Evolutionary conservation across 2,888 invertebrate genomes (phyloP), one percentile per base, ranked within the genome.

Genomic region (Ectobius pallidus): DNA sequence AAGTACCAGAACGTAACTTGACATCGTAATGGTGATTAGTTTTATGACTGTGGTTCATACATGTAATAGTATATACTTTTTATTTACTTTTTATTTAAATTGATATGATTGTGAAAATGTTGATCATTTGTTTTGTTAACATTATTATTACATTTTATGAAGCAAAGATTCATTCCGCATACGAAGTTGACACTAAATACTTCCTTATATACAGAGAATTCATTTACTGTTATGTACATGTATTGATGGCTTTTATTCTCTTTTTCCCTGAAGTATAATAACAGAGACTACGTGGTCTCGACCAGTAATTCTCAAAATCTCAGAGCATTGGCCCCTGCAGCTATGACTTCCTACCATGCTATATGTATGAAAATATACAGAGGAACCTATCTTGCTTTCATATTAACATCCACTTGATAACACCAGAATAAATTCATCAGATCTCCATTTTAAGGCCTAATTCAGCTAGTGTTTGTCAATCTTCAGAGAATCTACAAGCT

Each of bases 91-190:
- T 20, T 22, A 16, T 52, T 20, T 46, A 16, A 49, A 22, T 69
- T 69, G 69, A 69, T 69, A 69, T 69, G 69, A 69, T 69, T 69
- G 69, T 69, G 69, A 55, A 69, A 52, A 69, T 69, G 69, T 52
- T 52, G 55, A 69, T 69, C 55, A 55, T 55, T 69, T 42, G 42
- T 65, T 42, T 42, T 58, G 52, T 20, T 58, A n/a, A 58, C 30
- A 25, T 27, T 44, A 44, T 67, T 69, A 34, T 55, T 67, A 72
- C 55, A 72, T 68, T 72, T 68, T 32, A 72, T 72, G 68, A 72
- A 72, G 71, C 71, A 67, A 65, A 68, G 71, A 67, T 46, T 46
- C 61, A 61, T 67, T 62, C 52, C 49, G 68, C 71, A 30, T 65
- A 67, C 39, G 55, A 71, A 71, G 49, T 32, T 42, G 55, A 44